Evolutionary conservation across 1,140 invertebrate species (phyloP).

Genomic region (Gonatopus flavifemur): DNA sequence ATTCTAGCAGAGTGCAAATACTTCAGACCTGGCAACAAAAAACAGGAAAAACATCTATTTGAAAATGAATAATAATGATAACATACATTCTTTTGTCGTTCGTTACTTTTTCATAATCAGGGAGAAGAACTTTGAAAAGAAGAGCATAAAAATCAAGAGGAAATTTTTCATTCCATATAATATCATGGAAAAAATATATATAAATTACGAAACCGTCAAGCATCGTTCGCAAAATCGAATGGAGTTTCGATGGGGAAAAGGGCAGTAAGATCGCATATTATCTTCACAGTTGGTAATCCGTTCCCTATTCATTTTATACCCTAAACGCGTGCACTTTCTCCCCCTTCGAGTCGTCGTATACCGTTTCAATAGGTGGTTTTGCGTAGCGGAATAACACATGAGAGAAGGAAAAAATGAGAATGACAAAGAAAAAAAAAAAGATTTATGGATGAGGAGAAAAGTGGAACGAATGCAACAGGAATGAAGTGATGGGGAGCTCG

Average conservation of each 20-base stretch:
- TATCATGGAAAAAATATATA: no score
- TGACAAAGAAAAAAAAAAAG: not conserved
- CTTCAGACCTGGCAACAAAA: slow-evolving; percentile 79
- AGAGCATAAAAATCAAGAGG: no score
- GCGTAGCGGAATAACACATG: no score
- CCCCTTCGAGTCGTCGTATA: not conserved
- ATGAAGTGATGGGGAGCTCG: not conserved
- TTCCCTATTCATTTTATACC: slow-evolving; percentile 17
- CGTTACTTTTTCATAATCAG: no score
- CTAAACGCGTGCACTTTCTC: not conserved
- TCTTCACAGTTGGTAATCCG: slow-evolving; percentile 16
- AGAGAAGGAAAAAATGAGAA: no score
- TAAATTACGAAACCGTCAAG: no score
- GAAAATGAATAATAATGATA: no score
- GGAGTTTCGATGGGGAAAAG: not conserved
- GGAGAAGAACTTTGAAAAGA: no score
- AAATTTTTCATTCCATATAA: no score
- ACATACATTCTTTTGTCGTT: no score
- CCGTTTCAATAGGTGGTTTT: not conserved
- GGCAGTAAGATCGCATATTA: not conserved
- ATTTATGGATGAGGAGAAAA: not conserved
- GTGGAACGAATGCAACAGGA: not conserved
- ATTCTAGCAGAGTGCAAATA: slow-evolving; percentile 98
- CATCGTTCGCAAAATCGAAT: no score
- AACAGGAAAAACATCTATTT: no score